phyloP scores from a whole-genome alignment of 2,797 vertebrate genomes.

The Champsocephalus esox region DNA sequence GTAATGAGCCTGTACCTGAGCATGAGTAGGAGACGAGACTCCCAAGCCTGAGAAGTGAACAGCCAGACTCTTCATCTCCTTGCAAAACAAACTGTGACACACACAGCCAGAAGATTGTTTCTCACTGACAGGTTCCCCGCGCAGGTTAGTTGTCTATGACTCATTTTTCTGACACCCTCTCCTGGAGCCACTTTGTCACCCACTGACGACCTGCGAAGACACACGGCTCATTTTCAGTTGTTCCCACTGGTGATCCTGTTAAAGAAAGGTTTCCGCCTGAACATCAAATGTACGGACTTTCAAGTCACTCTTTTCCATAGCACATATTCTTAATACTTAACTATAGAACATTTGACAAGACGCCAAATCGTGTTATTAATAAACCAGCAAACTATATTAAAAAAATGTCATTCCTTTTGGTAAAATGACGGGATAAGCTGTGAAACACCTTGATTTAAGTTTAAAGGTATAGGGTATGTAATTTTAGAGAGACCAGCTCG shows the following conservation, averaged over 20 bases:
- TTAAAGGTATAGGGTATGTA: too few species aligned
- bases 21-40: constrained; percentile 23
- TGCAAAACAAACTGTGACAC: constrained; percentile 29
- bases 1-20: constrained; percentile 41
- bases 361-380: not conserved
- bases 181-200: constrained; percentile 38
- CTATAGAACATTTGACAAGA: not conserved
- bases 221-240: constrained; percentile 27
- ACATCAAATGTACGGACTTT: not conserved
- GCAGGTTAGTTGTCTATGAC: constrained; percentile 54
- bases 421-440: not conserved
- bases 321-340: too few species aligned
- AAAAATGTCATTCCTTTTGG: not conserved
- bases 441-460: not conserved
- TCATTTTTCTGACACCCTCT: constrained; percentile 53
- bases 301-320: not conserved
- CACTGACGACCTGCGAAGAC: constrained; percentile 37
- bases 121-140: constrained; percentile 22
- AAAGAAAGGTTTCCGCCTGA: not conserved
- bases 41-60: constrained; percentile 17
- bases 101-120: not conserved
- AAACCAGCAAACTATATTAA: not conserved
- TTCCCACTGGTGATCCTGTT: constrained; percentile 18
- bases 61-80: constrained; percentile 31
- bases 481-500: too few species aligned